Evolutionary conservation across 2,888 invertebrate genomes (phyloP).

Genomic region (Cataglyphis rosenhaueri): DNA sequence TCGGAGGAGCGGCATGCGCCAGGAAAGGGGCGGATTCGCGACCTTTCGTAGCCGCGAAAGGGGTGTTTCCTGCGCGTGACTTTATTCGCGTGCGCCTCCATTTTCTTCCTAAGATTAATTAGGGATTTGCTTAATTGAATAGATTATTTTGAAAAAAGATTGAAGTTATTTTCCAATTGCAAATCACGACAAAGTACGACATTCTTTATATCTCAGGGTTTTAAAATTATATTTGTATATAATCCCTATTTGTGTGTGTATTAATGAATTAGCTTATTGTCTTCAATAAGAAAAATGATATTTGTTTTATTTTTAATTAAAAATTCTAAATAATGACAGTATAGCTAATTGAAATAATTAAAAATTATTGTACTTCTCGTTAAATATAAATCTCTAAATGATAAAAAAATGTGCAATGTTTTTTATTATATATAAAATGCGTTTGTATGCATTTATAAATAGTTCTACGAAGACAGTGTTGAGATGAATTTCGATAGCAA

Average conservation of each 20-base stretch:
- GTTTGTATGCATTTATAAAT: too few species aligned
- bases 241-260: background rate
- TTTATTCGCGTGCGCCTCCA: background rate
- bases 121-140: constrained; percentile 7
- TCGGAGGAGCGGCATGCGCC: constrained; percentile 66
- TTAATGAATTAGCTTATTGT: background rate
- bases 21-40: constrained; percentile 43
- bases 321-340: background rate
- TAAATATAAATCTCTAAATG: background rate
- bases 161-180: background rate
- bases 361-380: background rate
- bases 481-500: too few species aligned
- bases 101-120: constrained; percentile 6
- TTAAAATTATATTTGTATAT: background rate
- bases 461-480: too few species aligned
- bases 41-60: background rate
- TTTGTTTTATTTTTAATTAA: background rate
- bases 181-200: background rate
- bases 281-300: background rate
- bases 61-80: constrained; percentile 18
- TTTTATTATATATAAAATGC: too few species aligned
- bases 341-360: background rate
- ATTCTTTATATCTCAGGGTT: background rate
- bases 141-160: background rate
- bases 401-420: background rate